Evolutionary conservation across 2,888 invertebrate genomes (phyloP), one percentile per base, ranked within the genome.

Genomic region (Cotesia congregata): DNA sequence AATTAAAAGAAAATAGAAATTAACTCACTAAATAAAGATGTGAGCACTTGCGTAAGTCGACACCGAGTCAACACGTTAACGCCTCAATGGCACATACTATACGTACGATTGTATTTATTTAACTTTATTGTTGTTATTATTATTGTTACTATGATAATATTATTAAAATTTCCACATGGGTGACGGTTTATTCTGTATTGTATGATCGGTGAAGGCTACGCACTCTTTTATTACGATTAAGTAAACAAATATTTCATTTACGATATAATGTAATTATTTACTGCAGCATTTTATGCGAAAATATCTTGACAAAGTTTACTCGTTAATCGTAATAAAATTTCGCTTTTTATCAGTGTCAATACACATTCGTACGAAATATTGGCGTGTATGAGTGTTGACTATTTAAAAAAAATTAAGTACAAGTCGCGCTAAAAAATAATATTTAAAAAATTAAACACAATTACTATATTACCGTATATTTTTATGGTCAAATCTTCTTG

Each of bases 321-420:
- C 5, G 9, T 1, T 39, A 5, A 64, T 69, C 81, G 85, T 80
- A 86, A 82, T 82, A 85, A 84, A 82, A 82, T 88, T 85, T 85
- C 86, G 88, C 88, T 89, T 89, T 82, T 89, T 88, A 88, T 89
- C 85, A 85, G 84, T 88, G 86, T 89, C 84, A 83, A 85, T 87
- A 86, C 83, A 86, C 85, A 78, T 82, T 85, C 85, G 83, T 82
- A 82, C 82, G 80, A 82, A 82, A 80, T 82, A 82, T 79, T 50
- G 65, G 67, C 40, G 65, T 65, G 67, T 65, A 65, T 72, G 69
- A 76, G 69, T 61, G 60, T 74, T 71, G 64, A 50, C 65, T 74
- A 70, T 72, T 60, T 72, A 67, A 70, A 7, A 15, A 69, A 50
- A 6, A 62, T 39, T 74, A 60, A 61, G 74, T 68, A 30, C 67